Base-by-base conservation (phyloP, 2,113 vertebrate genomes). In the Coreoperca whiteheadi region DNA sequence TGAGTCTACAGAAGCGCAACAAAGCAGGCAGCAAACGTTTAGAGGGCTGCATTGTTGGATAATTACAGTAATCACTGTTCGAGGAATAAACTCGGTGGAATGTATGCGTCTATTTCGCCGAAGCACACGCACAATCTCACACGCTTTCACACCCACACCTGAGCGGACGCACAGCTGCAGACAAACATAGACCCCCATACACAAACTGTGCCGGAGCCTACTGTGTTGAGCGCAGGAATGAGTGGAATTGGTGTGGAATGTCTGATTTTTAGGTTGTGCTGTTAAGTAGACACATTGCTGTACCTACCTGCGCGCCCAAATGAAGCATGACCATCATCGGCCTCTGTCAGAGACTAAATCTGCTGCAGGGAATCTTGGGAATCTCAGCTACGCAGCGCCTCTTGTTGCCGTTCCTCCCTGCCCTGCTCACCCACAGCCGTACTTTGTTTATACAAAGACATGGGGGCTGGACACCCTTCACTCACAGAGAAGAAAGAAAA, bases 391-490 rank as follows among this genome's bases (percentile, higher is more conserved):
- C 63, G 88, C 88, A 68, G 86, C 65, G n/a, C 63, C 67, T 90
- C 82, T 85, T 72, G 73, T 79, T 82, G 87, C 81, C 8, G 56
- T 82, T 71, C 88, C 77, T 84, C 85, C 78, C 82, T 72, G 78
- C 63, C 54, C 67, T 41, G 57, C 69, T 85, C 87, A 69, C 83
- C 80, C 84, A 86, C 86, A 76, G 72, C 77, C n/a, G 77, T 14
- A 69, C 87, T 93, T 91, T 94, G 92, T 94, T 93, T 93, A 93
- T 46, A 92, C 87, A 92, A 63, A 85, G 84, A 48, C 85, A 90
- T 93, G 83, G 65, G 91, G 90, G 92, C 85, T 53, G 91, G 91
- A 90, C 93, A 92, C 90, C 91, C 94, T 92, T 92, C 89, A 89
- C 84, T 92, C 92, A 88, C 79, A 53, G 73, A 92, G 76, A 90